Evolutionary conservation across 2,797 vertebrate species (phyloP).

Genomic region (Lerista edwardsae): DNA sequence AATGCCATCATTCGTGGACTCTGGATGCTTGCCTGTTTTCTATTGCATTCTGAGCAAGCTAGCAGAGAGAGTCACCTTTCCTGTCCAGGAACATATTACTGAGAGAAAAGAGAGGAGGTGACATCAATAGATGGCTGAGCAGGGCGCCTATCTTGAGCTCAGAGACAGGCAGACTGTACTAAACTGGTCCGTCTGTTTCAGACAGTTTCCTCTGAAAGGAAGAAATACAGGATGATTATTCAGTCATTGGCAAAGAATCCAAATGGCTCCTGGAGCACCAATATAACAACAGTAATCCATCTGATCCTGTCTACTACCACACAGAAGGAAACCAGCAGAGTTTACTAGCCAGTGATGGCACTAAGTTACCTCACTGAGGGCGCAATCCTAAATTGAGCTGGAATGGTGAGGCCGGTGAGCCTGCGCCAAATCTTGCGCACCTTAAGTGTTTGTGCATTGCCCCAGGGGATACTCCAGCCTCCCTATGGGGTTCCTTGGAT

Average conservation of each 20-base stretch:
- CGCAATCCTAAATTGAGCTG: too few relatives aligned
- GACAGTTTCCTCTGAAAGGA: background rate
- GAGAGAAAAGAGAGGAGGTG: background rate
- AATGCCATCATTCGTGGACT: background rate
- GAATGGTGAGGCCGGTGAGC: too few relatives aligned
- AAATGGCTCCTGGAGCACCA: background rate
- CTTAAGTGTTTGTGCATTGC: too few relatives aligned
- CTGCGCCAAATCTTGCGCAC: too few relatives aligned
- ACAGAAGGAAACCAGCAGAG: background rate
- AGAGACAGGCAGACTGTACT: background rate
- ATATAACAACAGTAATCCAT: fast-evolving
- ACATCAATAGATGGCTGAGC: fast-evolving
- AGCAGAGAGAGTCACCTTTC: background rate
- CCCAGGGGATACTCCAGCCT: too few relatives aligned
- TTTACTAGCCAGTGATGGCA: too few relatives aligned
- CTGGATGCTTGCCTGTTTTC: background rate
- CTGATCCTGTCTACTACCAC: background rate
- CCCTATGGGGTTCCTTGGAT: too few relatives aligned
- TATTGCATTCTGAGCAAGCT: background rate
- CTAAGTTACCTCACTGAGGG: too few relatives aligned
- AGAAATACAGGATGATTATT: fast-evolving
- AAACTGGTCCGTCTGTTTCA: background rate
- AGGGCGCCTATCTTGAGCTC: background rate
- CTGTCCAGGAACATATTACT: fast-evolving
- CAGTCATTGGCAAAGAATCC: background rate